Percentiles rank a stretch among this genome's conserved stretches.
Evolutionary conservation across 2,113 vertebrate genomes (phyloP).

Genomic region (Nothocercus nigrocapillus): DNA sequence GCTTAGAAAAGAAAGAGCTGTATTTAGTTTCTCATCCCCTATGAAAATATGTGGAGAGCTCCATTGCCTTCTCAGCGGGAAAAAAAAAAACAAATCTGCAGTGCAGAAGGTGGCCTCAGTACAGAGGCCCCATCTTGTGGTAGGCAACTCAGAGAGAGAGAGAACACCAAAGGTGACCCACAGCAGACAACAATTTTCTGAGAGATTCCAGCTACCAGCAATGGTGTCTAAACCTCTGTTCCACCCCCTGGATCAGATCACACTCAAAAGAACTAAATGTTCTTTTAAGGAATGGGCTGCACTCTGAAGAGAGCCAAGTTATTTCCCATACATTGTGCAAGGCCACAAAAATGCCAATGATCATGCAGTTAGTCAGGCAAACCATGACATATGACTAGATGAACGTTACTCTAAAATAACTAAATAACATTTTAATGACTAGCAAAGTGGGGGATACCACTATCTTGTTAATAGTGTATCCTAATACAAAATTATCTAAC

Average conservation of each 20-base stretch:
- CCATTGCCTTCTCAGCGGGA: background rate
- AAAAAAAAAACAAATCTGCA: background rate
- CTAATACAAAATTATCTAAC: background rate
- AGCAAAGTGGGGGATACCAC: background rate
- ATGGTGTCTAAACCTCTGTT: background rate
- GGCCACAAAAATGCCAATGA: background rate
- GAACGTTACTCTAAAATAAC: background rate
- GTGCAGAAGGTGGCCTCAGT: background rate
- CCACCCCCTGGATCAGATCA: background rate
- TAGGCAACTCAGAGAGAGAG: background rate
- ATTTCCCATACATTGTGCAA: background rate
- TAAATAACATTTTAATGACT: background rate
- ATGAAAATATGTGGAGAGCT: background rate
- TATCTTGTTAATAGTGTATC: background rate
- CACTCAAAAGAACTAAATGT: background rate
- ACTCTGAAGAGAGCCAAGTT: background rate
- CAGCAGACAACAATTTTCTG: background rate
- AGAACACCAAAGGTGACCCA: background rate
- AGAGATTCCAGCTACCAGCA: background rate
- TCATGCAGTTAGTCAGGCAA: background rate
- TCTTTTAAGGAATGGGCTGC: background rate
- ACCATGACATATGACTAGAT: background rate
- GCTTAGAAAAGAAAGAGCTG: too few relatives aligned
- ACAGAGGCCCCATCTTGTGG: background rate
- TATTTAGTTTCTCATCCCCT: background rate